Evolutionary conservation across 2,888 invertebrate genomes (phyloP).

Genomic region (Aphrophora alni): DNA sequence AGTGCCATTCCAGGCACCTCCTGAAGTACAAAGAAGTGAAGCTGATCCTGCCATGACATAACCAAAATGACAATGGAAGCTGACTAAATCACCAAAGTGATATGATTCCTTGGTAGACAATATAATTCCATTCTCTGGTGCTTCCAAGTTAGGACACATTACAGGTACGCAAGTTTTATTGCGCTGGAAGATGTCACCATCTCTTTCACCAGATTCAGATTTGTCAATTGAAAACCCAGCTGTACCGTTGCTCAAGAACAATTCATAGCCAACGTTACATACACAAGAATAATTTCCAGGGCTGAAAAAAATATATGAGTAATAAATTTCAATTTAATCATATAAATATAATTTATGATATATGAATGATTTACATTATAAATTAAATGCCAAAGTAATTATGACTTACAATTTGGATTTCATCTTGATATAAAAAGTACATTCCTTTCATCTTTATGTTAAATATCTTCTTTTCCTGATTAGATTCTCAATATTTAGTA

Average conservation of each 20-base stretch:
- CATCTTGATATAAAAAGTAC: too few relatives aligned
- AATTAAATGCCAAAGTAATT: too few relatives aligned
- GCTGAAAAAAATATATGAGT: conserved; percentile 59
- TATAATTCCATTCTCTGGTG: conserved; percentile 86
- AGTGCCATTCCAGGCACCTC: conserved; percentile 93
- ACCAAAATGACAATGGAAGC: conserved; percentile 94
- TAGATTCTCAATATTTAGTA: too few relatives aligned
- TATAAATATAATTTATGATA: too few relatives aligned
- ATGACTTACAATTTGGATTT: too few relatives aligned
- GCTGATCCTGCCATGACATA: conserved; percentile 90
- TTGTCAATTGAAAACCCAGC: conserved; percentile 82
- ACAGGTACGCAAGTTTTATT: conserved; percentile 96
- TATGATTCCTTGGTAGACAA: conserved; percentile 78
- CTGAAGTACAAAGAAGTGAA: conserved; percentile 84
- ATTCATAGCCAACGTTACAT: conserved; percentile 90
- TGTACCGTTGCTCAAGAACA: conserved; percentile 87
- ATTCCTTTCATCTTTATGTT: too few relatives aligned
- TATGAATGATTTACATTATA: too few relatives aligned
- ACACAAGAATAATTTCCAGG: conserved; percentile 88
- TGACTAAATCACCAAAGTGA: conserved; percentile 88
- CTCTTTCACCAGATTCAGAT: conserved; percentile 84
- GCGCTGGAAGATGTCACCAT: conserved; percentile 86
- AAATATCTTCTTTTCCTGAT: too few relatives aligned
- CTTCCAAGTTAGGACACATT: conserved; percentile 79
- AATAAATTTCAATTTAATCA: too few relatives aligned